Percentiles rank a stretch among this genome's conserved stretches.
Evolutionary conservation across 2,797 vertebrate species (phyloP).

Genomic region (Anguilla anguilla): DNA sequence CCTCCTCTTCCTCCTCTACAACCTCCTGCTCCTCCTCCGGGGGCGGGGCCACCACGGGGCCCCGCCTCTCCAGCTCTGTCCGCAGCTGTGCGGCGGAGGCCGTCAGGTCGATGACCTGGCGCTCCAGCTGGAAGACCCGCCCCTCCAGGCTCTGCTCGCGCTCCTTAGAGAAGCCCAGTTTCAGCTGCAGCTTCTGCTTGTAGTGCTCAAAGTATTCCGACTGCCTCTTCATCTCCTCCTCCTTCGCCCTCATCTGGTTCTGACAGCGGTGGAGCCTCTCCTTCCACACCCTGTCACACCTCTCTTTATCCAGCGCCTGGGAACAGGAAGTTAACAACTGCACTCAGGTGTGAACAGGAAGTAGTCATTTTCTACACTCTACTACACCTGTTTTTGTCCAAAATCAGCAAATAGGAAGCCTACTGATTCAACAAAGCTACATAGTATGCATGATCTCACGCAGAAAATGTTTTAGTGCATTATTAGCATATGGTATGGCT

Average conservation of each 20-base stretch:
- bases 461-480: background rate
- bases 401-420: background rate
- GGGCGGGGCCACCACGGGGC: background rate
- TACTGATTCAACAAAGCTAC: background rate
- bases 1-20: background rate
- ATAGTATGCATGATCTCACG: background rate
- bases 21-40: conserved; percentile 55
- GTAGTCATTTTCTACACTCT: background rate
- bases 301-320: conserved; percentile 73
- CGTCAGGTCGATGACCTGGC: conserved; percentile 70
- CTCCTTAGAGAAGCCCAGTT: conserved; percentile 66
- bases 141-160: conserved; percentile 69
- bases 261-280: conserved; percentile 71
- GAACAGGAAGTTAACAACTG: background rate
- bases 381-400: background rate
- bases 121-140: conserved; percentile 73
- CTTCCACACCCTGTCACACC: conserved; percentile 67
- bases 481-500: background rate
- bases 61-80: conserved; percentile 53
- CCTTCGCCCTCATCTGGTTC: conserved; percentile 75
- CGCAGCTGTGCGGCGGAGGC: conserved; percentile 59
- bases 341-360: conserved; percentile 31
- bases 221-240: conserved; percentile 77
- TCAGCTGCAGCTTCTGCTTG: conserved; percentile 75
- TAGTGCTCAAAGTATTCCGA: conserved; percentile 80